phyloP scores from a whole-genome alignment of 2,113 vertebrate species.

The Urocitellus parryii region DNA sequence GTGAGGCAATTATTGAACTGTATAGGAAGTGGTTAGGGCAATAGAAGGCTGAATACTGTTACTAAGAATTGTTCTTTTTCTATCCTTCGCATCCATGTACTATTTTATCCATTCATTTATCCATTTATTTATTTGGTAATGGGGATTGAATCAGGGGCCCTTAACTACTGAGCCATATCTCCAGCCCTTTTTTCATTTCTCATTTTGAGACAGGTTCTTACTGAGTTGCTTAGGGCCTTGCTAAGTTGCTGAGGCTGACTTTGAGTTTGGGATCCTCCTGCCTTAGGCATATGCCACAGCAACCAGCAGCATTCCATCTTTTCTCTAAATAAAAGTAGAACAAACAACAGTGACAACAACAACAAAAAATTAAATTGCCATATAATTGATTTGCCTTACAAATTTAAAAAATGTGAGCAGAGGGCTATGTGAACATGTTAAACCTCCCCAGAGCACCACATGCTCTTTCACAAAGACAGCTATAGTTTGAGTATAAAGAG shows the following conservation, averaged over 20 bases:
- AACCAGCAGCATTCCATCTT: background rate
- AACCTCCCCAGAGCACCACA: background rate
- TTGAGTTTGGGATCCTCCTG: no score
- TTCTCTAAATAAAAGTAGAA: background rate
- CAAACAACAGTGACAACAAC: background rate
- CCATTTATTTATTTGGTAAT: no score
- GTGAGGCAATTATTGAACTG: background rate
- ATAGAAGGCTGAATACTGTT: background rate
- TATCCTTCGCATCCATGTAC: background rate
- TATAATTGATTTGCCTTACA: background rate
- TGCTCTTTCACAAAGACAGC: background rate
- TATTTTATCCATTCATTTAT: background rate
- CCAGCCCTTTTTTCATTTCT: no score
- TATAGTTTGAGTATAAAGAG: background rate
- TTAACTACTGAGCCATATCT: no score
- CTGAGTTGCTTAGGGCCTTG: no score
- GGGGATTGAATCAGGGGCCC: no score
- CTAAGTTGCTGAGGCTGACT: no score
- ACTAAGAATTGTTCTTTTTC: background rate
- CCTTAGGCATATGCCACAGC: no score
- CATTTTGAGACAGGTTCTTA: no score
- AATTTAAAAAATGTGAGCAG: slow-evolving; percentile 17
- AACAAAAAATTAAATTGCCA: background rate
- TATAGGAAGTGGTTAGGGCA: background rate
- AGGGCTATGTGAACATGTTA: background rate